Conservation (phyloP, 2,888 invertebrate genomes). For the Brenthis daphne region DNA sequence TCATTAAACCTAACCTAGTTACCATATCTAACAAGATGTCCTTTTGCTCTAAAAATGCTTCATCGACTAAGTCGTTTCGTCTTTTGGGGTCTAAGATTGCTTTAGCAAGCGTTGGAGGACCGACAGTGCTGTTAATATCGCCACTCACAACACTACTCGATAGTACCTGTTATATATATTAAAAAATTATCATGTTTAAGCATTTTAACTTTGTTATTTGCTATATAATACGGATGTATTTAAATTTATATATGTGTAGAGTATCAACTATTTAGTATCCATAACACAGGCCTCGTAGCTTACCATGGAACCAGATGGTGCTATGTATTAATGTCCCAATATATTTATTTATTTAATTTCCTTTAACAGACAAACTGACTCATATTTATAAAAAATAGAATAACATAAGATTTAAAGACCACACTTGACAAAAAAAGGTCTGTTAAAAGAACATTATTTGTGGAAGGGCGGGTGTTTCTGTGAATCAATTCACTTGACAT, state of each 20-base stretch:
- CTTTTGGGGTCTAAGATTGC: constrained; percentile 48
- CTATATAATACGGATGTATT: too few species aligned
- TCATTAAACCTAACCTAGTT: constrained; percentile 12
- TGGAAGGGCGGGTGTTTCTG: constrained; percentile 10
- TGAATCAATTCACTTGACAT: constrained; percentile 28
- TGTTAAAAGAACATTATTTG: constrained; percentile 3
- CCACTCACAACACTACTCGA: constrained; percentile 12
- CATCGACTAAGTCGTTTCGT: constrained; percentile 56
- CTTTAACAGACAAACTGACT: too few species aligned
- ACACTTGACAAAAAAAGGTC: too few species aligned
- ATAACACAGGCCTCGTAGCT: too few species aligned
- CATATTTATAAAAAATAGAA: too few species aligned
- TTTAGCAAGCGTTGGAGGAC: constrained; percentile 36
- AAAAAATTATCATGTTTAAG: background rate
- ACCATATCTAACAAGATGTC: constrained; percentile 67
- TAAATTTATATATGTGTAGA: too few species aligned
- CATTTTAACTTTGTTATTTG: too few species aligned
- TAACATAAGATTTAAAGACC: too few species aligned
- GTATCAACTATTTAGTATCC: too few species aligned
- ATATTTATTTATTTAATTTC: too few species aligned
- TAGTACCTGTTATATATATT: constrained; percentile 15
- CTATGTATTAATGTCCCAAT: too few species aligned
- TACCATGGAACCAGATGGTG: too few species aligned
- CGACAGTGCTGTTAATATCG: constrained; percentile 37
- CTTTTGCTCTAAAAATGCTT: constrained; percentile 65